Evolutionary conservation across 2,888 invertebrate species (phyloP), one percentile per base, ranked within the genome.

Genomic region (Cataglyphis livida): DNA sequence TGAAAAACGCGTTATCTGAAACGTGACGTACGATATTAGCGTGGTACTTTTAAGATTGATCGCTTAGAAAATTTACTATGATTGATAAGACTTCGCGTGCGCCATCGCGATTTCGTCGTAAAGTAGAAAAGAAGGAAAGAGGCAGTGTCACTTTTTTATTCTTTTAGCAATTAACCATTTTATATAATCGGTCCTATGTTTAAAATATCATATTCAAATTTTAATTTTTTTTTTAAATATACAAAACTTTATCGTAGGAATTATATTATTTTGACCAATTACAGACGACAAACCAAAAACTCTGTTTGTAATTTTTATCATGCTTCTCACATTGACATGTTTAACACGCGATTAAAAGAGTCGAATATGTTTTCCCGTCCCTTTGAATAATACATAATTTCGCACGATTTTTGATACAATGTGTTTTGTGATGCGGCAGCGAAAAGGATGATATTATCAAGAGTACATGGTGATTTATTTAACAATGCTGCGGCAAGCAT

Each of bases 1-100:
- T 78, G 83, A 85, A 71, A 83, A 83, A 79, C 84, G 73, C 81
- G 81, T 79, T 82, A 81, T 79, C 71, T 66, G 70, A 87, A 83
- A 83, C 84, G 65, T 70, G 84, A 76, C 59, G 59, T 59, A 41
- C 83, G 66, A 86, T 83, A 88, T 88, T 87, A 87, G 81, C 83
- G 81, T 76, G 86, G 66, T 88, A 85, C 85, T 88, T 84, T 84
- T 82, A 74, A 82, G 76, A 82, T 82, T 74, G 66, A 59, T 64
- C 73, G 32, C 59, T 12, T 66, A 82, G 73, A 81, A 82, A 88
- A 88, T 88, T 83, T 88, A 87, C 82, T 65, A 78, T 87, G 86
- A 88, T 83, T 86, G 86, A 87, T 87, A 87, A 84, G 82, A 10
- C 51, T 32, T 62, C 4, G 54, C 82, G 70, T 87, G 79, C 32